phyloP scores from a whole-genome alignment of 2,888 invertebrate species.

The Epirrita christyi region DNA sequence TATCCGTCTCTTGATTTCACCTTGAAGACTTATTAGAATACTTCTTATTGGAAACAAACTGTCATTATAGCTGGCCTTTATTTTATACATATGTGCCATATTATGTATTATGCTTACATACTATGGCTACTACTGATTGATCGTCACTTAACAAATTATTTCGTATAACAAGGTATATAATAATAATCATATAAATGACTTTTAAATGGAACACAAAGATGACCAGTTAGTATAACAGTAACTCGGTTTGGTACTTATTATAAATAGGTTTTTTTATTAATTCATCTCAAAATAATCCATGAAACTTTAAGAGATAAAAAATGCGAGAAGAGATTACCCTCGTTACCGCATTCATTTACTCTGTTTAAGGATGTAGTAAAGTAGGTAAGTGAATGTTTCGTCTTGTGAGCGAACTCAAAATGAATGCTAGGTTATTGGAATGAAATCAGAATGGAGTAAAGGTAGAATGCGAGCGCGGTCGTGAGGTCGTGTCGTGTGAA shows the following conservation, averaged over 20 bases:
- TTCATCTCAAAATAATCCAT: background rate
- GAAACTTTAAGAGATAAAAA: background rate
- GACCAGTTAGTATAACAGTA: too few relatives aligned
- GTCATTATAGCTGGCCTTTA: too few relatives aligned
- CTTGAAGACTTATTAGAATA: background rate
- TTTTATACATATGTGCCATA: too few relatives aligned
- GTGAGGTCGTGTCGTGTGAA: slow-evolving; percentile 66
- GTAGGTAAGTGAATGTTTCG: slow-evolving; percentile 54
- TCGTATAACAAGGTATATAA: too few relatives aligned
- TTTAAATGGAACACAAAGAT: too few relatives aligned
- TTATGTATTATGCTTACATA: too few relatives aligned
- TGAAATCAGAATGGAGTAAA: slow-evolving; percentile 70
- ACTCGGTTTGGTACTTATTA: too few relatives aligned
- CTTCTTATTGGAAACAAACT: background rate
- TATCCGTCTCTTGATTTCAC: slow-evolving; percentile 14
- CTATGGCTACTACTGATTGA: too few relatives aligned
- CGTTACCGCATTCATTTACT: slow-evolving; percentile 7
- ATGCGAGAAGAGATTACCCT: background rate
- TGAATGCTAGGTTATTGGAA: slow-evolving; percentile 58
- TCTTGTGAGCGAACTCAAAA: slow-evolving; percentile 33
- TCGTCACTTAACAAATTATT: too few relatives aligned
- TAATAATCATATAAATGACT: too few relatives aligned
- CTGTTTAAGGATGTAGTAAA: slow-evolving; percentile 22
- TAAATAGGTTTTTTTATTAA: too few relatives aligned
- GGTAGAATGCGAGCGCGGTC: slow-evolving; percentile 63